phyloP scores from a whole-genome alignment of 2,797 vertebrate genomes.

The Coilia nasus region DNA sequence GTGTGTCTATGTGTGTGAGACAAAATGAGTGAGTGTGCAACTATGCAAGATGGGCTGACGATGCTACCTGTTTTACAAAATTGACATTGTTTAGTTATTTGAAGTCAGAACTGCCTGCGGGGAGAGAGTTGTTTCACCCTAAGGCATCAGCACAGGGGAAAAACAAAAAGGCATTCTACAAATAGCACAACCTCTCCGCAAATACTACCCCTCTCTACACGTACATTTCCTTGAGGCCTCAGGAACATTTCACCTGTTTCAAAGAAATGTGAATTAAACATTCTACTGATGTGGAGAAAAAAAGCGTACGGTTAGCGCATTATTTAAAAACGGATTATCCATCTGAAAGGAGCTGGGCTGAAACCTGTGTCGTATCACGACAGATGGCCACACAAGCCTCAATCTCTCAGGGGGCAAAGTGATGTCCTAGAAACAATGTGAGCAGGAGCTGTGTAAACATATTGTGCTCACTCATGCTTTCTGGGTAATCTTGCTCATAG shows the following conservation, averaged over 20 bases:
- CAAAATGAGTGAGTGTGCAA: too few relatives aligned
- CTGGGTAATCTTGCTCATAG: conserved; percentile 47
- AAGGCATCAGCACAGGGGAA: not conserved
- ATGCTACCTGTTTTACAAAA: not conserved
- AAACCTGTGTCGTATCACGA: conserved; percentile 40
- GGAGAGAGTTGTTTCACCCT: not conserved
- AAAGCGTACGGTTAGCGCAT: not conserved
- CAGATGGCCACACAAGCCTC: conserved; percentile 53
- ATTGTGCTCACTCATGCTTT: conserved; percentile 54
- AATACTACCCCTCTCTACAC: not conserved
- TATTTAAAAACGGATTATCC: conserved; percentile 17
- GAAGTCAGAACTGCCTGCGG: not conserved
- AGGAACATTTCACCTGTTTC: conserved; percentile 10
- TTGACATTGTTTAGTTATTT: not conserved
- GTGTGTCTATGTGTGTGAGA: too few relatives aligned
- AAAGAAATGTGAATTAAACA: conserved; percentile 18
- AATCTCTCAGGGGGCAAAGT: conserved; percentile 43
- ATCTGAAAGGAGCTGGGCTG: not conserved
- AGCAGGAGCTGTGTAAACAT: conserved; percentile 55
- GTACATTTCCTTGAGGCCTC: conserved; percentile 1
- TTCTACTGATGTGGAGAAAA: not conserved
- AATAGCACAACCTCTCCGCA: not conserved
- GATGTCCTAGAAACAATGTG: conserved; percentile 55
- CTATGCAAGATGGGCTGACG: not conserved
- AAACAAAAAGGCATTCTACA: not conserved